phyloP scores from a whole-genome alignment of 2,113 vertebrate genomes.

The Clinocottus analis region DNA sequence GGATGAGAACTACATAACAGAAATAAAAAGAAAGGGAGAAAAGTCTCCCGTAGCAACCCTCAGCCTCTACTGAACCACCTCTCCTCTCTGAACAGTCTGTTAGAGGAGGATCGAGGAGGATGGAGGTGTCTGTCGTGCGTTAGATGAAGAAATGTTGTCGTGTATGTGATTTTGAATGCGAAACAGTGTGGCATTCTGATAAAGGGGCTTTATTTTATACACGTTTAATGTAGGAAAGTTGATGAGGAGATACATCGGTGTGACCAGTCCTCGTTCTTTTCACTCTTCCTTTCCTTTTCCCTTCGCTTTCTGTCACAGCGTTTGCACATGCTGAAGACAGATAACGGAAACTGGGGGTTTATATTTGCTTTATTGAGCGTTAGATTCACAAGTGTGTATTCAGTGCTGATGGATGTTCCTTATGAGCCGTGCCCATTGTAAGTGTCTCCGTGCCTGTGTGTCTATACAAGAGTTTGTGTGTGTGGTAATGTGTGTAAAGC shows the following conservation, averaged over 20 bases:
- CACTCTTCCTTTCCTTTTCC: neutral
- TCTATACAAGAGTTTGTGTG: conserved; percentile 26
- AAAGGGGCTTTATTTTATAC: conserved; percentile 9
- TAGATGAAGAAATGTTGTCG: conserved; percentile 8
- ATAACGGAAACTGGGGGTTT: conserved; percentile 73
- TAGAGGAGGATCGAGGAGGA: neutral
- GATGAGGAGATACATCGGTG: neutral
- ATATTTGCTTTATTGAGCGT: conserved; percentile 80
- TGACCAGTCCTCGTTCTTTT: neutral
- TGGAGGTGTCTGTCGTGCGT: conserved; percentile 6
- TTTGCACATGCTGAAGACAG: conserved; percentile 74
- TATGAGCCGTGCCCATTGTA: conserved; percentile 50
- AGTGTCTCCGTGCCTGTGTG: conserved; percentile 5
- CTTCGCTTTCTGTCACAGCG: conserved; percentile 51
- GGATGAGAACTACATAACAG: conserved; percentile 2
- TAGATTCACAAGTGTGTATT: conserved; percentile 72
- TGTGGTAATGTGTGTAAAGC: conserved; percentile 42
- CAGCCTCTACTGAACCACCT: conserved; percentile 6
- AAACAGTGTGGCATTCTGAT: neutral
- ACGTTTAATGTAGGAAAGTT: conserved; percentile 6
- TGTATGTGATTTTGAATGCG: neutral
- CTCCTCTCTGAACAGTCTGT: neutral
- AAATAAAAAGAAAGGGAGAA: neutral
- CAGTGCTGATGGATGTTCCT: conserved; percentile 70
- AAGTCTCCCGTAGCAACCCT: conserved; percentile 2